Evolutionary conservation across 2,113 vertebrate genomes (phyloP).

Genomic region (Desmodus rotundus): DNA sequence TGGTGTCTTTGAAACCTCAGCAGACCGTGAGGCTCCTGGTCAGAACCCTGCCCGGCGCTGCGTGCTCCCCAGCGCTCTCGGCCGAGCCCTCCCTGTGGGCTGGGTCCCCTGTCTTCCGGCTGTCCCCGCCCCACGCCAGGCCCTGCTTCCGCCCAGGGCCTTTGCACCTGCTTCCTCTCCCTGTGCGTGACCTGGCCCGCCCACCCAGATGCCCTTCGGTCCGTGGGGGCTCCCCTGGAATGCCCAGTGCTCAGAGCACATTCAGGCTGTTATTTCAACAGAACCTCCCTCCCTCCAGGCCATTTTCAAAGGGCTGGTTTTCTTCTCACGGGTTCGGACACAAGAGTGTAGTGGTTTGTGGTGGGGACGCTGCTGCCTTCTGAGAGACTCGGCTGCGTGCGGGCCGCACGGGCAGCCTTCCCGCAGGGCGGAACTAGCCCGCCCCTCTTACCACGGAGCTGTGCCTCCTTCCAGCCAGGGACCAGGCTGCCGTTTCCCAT

Average conservation of each 20-base stretch:
- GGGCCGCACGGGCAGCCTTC: background rate
- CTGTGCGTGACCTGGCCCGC: background rate
- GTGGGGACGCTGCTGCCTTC: background rate
- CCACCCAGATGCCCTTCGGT: rapidly evolving
- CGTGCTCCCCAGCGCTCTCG: rapidly evolving
- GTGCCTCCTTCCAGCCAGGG: background rate
- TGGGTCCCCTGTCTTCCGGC: background rate
- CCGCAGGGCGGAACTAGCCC: background rate
- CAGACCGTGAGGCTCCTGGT: background rate
- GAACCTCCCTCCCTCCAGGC: background rate
- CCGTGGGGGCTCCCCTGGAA: background rate
- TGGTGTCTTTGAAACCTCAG: background rate
- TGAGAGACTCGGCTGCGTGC: rapidly evolving
- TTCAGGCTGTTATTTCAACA: background rate
- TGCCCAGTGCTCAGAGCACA: too few species aligned
- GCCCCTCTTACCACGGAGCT: background rate
- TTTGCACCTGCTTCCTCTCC: background rate
- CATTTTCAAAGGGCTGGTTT: background rate
- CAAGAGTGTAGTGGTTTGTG: too few species aligned
- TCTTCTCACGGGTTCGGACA: background rate
- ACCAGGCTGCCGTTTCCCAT: background rate
- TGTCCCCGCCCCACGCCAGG: background rate
- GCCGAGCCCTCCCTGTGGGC: background rate
- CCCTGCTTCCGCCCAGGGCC: background rate
- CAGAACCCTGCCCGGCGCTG: background rate